Evolutionary conservation across 2,888 invertebrate species (phyloP).

Genomic region (Glaucopsyche alexis): DNA sequence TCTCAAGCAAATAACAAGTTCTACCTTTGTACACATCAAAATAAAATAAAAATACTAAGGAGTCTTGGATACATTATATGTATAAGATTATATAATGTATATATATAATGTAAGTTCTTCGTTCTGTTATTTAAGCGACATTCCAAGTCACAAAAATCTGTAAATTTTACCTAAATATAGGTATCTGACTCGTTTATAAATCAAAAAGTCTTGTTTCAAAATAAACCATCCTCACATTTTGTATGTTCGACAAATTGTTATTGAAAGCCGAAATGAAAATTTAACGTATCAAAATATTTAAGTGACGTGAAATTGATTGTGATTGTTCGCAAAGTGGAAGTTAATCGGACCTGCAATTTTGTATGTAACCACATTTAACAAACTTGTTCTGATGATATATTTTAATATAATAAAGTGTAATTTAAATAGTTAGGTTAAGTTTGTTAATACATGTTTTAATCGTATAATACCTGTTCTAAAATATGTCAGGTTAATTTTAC

Average conservation of each 20-base stretch:
- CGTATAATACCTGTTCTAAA: too few relatives aligned
- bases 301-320: conserved; percentile 22
- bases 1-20: conserved; percentile 34
- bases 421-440: too few relatives aligned
- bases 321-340: conserved; percentile 22
- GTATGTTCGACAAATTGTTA: conserved; percentile 11
- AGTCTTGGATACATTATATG: too few relatives aligned
- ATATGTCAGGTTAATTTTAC: neutral
- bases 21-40: conserved; percentile 30
- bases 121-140: too few relatives aligned
- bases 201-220: neutral
- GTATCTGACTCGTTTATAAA: neutral
- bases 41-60: neutral
- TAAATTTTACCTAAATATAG: neutral
- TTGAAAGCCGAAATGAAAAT: conserved; percentile 24
- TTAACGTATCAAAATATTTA: conserved; percentile 27
- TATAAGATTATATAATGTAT: too few relatives aligned
- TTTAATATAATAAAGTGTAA: too few relatives aligned
- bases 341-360: conserved; percentile 15
- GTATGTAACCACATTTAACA: neutral
- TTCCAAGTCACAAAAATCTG: too few relatives aligned
- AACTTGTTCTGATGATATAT: too few relatives aligned
- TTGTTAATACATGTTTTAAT: too few relatives aligned
- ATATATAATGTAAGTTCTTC: too few relatives aligned
- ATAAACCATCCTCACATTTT: neutral